phyloP scores from a whole-genome alignment of 2,888 invertebrate species.

The Dilophus febrilis region DNA sequence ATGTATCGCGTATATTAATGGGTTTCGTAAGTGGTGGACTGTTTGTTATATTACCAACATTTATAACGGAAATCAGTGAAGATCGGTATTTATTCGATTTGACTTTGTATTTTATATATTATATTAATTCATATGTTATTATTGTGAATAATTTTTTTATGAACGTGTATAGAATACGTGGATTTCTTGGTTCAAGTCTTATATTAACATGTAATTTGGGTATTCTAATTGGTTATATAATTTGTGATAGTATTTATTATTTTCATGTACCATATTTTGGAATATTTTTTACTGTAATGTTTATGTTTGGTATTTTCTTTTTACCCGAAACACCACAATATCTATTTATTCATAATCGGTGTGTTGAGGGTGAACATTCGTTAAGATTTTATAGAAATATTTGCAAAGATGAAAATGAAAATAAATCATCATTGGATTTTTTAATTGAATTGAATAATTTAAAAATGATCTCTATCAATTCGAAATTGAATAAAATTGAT shows the following conservation, averaged over 20 bases:
- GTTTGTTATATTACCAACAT: background rate
- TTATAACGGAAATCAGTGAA: background rate
- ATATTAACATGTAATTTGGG: conserved; percentile 9
- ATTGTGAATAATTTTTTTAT: too few relatives aligned
- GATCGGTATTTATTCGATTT: background rate
- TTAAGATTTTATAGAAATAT: conserved; percentile 7
- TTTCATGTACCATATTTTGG: conserved; percentile 8
- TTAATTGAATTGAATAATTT: too few relatives aligned
- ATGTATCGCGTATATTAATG: background rate
- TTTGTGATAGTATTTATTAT: conserved; percentile 10
- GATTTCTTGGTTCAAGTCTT: conserved; percentile 8
- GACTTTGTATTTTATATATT: too few relatives aligned
- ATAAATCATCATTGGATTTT: too few relatives aligned
- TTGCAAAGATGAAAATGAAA: too few relatives aligned
- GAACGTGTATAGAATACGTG: conserved; percentile 12
- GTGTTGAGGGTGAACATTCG: conserved; percentile 8
- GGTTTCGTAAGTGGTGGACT: background rate
- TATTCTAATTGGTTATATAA: conserved; percentile 8
- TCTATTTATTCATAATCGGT: conserved; percentile 6
- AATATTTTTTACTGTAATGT: conserved; percentile 7
- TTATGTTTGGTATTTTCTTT: conserved; percentile 5
- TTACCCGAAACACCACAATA: conserved; percentile 12
- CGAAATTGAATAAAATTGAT: too few relatives aligned
- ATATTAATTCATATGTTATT: too few relatives aligned
- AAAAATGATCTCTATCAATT: too few relatives aligned